phyloP scores from a whole-genome alignment of 1,140 invertebrate species.

The Metaphire vulgaris region DNA sequence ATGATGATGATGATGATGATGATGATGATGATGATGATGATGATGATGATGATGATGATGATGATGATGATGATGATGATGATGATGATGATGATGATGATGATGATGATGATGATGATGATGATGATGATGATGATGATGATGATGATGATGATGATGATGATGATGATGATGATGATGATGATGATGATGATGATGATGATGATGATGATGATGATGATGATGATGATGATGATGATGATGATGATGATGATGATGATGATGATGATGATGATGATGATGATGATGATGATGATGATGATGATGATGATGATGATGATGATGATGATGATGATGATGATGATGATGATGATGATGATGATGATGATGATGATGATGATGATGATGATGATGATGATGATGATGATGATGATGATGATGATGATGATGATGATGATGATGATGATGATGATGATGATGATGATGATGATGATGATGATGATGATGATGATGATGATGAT shows the following conservation, averaged over 20 bases:
- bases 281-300: conserved; percentile 9
- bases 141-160: conserved; percentile 9
- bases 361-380: conserved; percentile 9
- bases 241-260: conserved; percentile 9
- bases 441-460: conserved; percentile 9
- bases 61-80: conserved; percentile 9
- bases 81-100: conserved; percentile 9
- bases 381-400: conserved; percentile 9
- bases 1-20: conserved; percentile 9
- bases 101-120: conserved; percentile 9
- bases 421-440: conserved; percentile 9
- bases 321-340: conserved; percentile 9
- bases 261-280: conserved; percentile 9
- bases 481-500: conserved; percentile 9
- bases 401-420: conserved; percentile 9
- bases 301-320: conserved; percentile 9
- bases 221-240: conserved; percentile 9
- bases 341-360: conserved; percentile 9
- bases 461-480: conserved; percentile 9
- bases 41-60: conserved; percentile 9
- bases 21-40: conserved; percentile 9
- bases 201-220: conserved; percentile 9
- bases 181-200: conserved; percentile 9
- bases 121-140: conserved; percentile 9
- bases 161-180: conserved; percentile 9